Percentiles rank a stretch among this genome's conserved stretches.
Evolutionary conservation across 2,797 vertebrate genomes (phyloP).

Genomic region (Ptychadena robeensis): DNA sequence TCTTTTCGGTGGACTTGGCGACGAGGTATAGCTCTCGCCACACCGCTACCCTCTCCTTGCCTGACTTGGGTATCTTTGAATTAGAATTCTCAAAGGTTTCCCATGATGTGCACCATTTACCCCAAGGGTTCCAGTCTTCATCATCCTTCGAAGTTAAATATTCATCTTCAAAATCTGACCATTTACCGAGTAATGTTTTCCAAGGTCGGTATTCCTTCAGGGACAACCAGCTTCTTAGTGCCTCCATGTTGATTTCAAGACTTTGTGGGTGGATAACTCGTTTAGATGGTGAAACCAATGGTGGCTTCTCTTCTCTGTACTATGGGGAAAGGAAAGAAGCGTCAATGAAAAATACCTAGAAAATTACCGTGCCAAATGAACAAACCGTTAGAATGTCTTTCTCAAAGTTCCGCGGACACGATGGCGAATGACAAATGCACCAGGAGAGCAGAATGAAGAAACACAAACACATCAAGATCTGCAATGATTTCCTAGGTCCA

Average conservation of each 20-base stretch:
- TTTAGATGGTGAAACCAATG: neutral
- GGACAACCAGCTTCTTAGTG: neutral
- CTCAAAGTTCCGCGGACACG: too few species aligned
- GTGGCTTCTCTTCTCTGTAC: too few species aligned
- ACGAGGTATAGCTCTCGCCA: neutral
- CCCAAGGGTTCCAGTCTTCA: slow-evolving; percentile 15
- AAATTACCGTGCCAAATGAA: too few species aligned
- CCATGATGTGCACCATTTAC: slow-evolving; percentile 1
- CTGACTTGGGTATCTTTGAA: slow-evolving; percentile 9
- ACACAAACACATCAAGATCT: too few species aligned
- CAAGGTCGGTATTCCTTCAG: neutral
- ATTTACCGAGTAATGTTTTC: neutral
- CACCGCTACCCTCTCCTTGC: neutral
- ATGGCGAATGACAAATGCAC: too few species aligned
- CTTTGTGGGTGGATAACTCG: neutral
- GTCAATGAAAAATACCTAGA: neutral
- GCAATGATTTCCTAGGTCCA: too few species aligned
- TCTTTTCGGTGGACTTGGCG: neutral
- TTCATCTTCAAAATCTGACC: neutral
- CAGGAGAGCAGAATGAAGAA: too few species aligned
- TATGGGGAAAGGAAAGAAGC: neutral
- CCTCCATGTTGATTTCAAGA: slow-evolving; percentile 4
- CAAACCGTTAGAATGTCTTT: too few species aligned
- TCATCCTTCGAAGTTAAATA: too few species aligned
- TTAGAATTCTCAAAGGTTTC: neutral